Conservation (phyloP, 1,140 invertebrate species). For the Drosophila lowei region DNA sequence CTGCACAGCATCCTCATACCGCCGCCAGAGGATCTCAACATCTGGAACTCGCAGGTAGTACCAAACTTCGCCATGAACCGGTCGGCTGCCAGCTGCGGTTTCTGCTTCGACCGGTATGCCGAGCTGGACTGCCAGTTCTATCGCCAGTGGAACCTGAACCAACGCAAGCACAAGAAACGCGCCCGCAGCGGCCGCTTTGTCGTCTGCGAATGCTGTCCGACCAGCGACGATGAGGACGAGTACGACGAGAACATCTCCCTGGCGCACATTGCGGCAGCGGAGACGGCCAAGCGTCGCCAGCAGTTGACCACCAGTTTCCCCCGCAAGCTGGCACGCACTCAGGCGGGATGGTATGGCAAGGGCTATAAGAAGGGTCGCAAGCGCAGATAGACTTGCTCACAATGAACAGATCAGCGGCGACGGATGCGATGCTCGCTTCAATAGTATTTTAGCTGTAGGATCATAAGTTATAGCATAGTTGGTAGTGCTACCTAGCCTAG, state of each 20-base stretch:
- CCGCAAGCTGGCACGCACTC: constrained; percentile 81
- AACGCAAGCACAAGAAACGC: constrained; percentile 82
- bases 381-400: constrained; percentile 47
- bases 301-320: constrained; percentile 79
- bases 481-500: constrained; percentile 22
- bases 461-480: constrained; percentile 36
- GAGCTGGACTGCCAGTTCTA: constrained; percentile 85
- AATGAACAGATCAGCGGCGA: not conserved
- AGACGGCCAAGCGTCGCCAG: constrained; percentile 74
- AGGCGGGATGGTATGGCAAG: constrained; percentile 86
- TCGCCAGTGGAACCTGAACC: constrained; percentile 77
- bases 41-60: constrained; percentile 77
- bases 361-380: constrained; percentile 84
- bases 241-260: constrained; percentile 82
- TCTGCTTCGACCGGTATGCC: constrained; percentile 85
- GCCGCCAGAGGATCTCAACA: constrained; percentile 83
- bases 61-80: constrained; percentile 81
- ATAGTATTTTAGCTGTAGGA: constrained; percentile 47
- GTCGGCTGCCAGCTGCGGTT: constrained; percentile 83
- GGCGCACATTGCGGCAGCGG: constrained; percentile 77
- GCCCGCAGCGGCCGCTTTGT: constrained; percentile 84
- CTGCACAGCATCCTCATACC: constrained; percentile 86
- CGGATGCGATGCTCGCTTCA: constrained; percentile 29
- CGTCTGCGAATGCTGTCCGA: constrained; percentile 85
- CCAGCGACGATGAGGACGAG: constrained; percentile 83